A percentile compares a stretch with the other conserved stretches of the same genome.
Evolutionary conservation across 2,113 vertebrate genomes (phyloP).

Genomic region (Pelodiscus sinensis): DNA sequence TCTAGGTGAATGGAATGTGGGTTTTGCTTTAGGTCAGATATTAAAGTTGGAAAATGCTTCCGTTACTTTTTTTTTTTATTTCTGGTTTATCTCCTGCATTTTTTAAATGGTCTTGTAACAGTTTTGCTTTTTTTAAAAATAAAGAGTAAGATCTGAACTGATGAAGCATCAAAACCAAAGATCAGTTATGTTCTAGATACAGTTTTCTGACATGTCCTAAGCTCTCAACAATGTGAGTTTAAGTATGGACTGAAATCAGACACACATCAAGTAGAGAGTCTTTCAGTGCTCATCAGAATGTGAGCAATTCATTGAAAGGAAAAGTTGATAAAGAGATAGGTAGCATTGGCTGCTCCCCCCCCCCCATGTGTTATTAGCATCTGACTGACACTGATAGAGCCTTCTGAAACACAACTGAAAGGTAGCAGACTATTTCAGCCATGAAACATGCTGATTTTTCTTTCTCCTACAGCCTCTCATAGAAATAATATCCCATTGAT

Average conservation of each 20-base stretch:
- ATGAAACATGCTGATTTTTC: conserved; percentile 47
- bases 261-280: background rate
- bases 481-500: conserved; percentile 67
- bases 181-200: conserved; percentile 10
- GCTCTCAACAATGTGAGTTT: conserved; percentile 40
- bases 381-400: conserved; percentile 51
- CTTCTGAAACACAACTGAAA: conserved; percentile 46
- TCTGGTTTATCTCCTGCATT: background rate
- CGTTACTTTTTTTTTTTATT: background rate
- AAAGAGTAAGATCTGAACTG: background rate
- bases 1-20: background rate
- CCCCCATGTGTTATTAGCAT: conserved; percentile 34
- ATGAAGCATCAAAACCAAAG: background rate
- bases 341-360: conserved; percentile 4
- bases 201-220: conserved; percentile 19
- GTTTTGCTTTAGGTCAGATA: background rate
- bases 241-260: background rate
- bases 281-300: background rate
- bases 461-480: conserved; percentile 52
- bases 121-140: background rate
- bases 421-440: conserved; percentile 47
- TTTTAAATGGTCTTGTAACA: background rate
- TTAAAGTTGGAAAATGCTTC: background rate
- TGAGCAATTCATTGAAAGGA: conserved; percentile 33
- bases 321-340: conserved; percentile 34